Base-by-base conservation (phyloP, 2,888 invertebrate species). In the Drosophila sordidapex region DNA sequence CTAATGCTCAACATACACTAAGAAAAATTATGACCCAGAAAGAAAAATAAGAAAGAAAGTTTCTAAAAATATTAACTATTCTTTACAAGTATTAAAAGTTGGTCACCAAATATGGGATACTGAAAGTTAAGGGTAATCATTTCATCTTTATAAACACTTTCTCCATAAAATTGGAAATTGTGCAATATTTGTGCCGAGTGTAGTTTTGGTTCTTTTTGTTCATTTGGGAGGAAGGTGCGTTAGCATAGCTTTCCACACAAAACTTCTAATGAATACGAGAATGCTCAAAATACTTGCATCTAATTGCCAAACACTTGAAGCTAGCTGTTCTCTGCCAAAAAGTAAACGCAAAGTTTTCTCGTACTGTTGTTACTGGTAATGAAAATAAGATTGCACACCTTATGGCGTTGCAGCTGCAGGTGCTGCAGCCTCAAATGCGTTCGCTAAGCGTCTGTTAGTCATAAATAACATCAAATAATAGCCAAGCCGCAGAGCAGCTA, bases 401-500 rank as follows among this genome's bases (percentile, higher is more conserved):
- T 71, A 71, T 78, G 74, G 48, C 51, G 56, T 27, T 48, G 63
- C 74, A 66, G 80, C 58, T 70, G 58, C 48, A 48, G 53, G 60
- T 60, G 52, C 36, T 52, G 60, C 74, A 48, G 58, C 40, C 49
- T 54, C 49, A 81, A 75, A 70, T 79, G 79, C 73, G 61, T 71
- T 70, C 67, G 36, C 72, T 73, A 68, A 68, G 56, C 75, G 81
- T 82, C 79, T 82, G 76, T 66, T 58, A 68, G 68, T 74, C 82
- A 83, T 87, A 89, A 86, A 87, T 85, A 89, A 80, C 85, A 71
- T 69, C 75, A 79, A 89, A 81, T 82, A 79, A 79, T 75, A 69
- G 86, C 82, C 74, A 61, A 51, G 66, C 65, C 61, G 27, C 66
- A 48, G 54, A 35, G 56, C 58, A 33, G 31, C 79, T 77, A 87